Evolutionary conservation across 1,140 invertebrate genomes (phyloP), one percentile per base, ranked within the genome.

Genomic region (Drosophila albomicans): DNA sequence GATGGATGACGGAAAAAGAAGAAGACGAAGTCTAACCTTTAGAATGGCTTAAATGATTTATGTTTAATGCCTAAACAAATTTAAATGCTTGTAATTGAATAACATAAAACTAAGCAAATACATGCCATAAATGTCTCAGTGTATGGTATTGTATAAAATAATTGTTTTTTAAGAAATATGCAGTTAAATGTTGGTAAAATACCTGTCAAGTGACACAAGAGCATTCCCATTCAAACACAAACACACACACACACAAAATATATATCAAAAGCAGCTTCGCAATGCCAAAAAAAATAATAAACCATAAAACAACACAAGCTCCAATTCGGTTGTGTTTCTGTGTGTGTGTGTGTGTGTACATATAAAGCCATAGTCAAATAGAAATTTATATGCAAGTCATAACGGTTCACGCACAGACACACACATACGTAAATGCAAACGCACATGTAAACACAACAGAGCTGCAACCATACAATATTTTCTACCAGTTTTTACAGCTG

Each of bases 341-440:
- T 66, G n/a, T 63, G 3, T 32, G 35, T 52, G 15, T 65, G 35
- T 64, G 13, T 48, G 35, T 65, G 15, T 51, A 48, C 62, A 57
- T 74, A 63, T 88, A 81, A 80, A 88, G 68, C 74, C 66, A 73
- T 85, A 81, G 85, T 85, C 85, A 88, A 88, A 88, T 85, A 85
- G 70, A 85, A 89, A 88, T 88, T 89, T 88, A 88, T 88, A 88
- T 88, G 84, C 84, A 89, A 88, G 84, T 89, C 84, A 89, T 80
- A 86, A 56, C 74, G 58, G 68, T 79, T 67, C 69, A 88, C 69
- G 62, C 64, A 73, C 58, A 70, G 30, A 41, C 13, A 69, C 72
- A 59, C 28, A 59, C 7, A 32, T 25, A 25, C 20, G 20, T 25
- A 25, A 25, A 25, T 0, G 32, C 32, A 32, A 8, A 32, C 32